A percentile compares a stretch with the other conserved stretches of the same genome.
Conservation (phyloP, 2,797 vertebrate species). For the Karalla daura region DNA sequence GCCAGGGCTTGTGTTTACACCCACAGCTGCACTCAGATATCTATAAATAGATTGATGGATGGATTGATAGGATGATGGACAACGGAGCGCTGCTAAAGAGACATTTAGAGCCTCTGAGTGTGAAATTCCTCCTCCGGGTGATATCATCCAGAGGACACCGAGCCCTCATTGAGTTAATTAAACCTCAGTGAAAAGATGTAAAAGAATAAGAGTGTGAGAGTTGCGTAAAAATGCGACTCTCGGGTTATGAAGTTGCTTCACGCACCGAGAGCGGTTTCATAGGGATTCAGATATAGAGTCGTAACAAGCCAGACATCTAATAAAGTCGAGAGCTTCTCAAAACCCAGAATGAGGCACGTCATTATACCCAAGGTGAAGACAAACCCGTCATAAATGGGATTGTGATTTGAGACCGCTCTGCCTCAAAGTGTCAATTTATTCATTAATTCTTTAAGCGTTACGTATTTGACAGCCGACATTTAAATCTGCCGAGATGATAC, state of each 20-base stretch:
- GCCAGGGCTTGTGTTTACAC: background rate
- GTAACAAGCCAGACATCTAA: slow-evolving; percentile 55
- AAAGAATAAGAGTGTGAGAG: slow-evolving; percentile 52
- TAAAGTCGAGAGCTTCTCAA: slow-evolving; percentile 51
- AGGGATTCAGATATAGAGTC: slow-evolving; percentile 63
- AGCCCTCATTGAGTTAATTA: slow-evolving; percentile 73
- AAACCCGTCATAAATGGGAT: slow-evolving; percentile 13
- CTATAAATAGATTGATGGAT: background rate
- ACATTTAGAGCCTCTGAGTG: slow-evolving; percentile 31
- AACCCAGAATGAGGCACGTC: slow-evolving; percentile 26
- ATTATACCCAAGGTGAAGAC: slow-evolving; percentile 43
- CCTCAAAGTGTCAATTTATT: slow-evolving; percentile 3
- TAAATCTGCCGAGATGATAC: background rate
- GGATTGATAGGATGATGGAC: background rate
- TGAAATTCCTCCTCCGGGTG: slow-evolving; percentile 56
- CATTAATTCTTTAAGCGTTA: background rate
- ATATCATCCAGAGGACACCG: slow-evolving; percentile 61
- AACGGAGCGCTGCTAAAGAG: slow-evolving; percentile 19
- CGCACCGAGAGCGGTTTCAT: slow-evolving; percentile 53
- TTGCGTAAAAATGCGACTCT: slow-evolving; percentile 56
- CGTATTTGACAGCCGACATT: background rate
- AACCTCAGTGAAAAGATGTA: slow-evolving; percentile 54
- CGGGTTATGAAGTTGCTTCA: slow-evolving; percentile 64
- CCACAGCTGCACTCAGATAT: slow-evolving; percentile 1
- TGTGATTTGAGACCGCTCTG: slow-evolving; percentile 18